Evolutionary conservation across 2,888 invertebrate genomes (phyloP).

Genomic region (Hypomecis punctinalis): DNA sequence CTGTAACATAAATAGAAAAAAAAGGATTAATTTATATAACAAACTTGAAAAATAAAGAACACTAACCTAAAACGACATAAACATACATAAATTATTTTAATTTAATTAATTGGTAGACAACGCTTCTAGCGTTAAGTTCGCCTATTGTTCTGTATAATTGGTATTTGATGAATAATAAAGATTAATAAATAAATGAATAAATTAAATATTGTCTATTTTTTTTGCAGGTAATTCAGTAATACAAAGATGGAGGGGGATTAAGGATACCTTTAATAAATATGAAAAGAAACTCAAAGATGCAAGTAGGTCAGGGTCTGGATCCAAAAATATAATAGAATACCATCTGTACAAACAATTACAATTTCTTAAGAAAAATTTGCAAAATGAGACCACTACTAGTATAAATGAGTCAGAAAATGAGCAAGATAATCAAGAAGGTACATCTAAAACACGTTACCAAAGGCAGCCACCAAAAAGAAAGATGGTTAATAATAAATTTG

Average conservation of each 20-base stretch:
- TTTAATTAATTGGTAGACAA: slow-evolving; percentile 36
- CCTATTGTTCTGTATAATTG: slow-evolving; percentile 33
- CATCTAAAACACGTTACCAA: slow-evolving; percentile 44
- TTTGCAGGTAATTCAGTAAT: slow-evolving; percentile 43
- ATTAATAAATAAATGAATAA: slow-evolving; percentile 30
- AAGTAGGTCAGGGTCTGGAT: slow-evolving; percentile 42
- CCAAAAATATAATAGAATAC: slow-evolving; percentile 44
- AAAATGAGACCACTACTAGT: slow-evolving; percentile 42
- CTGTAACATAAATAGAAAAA: slow-evolving; percentile 27
- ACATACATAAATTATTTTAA: slow-evolving; percentile 39
- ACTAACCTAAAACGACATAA: slow-evolving; percentile 37
- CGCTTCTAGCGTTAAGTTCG: slow-evolving; percentile 22
- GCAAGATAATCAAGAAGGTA: slow-evolving; percentile 41
- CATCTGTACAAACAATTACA: slow-evolving; percentile 44
- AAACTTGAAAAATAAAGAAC: slow-evolving; percentile 39
- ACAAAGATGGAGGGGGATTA: slow-evolving; percentile 44
- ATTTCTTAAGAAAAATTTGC: slow-evolving; percentile 45
- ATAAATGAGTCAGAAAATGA: slow-evolving; percentile 40
- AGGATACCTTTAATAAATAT: slow-evolving; percentile 45
- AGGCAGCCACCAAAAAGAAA: slow-evolving; percentile 43
- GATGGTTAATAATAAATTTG: slow-evolving; percentile 37
- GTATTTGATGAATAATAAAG: slow-evolving; percentile 35
- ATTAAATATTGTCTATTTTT: slow-evolving; percentile 37
- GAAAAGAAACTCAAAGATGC: slow-evolving; percentile 46
- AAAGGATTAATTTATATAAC: slow-evolving; percentile 40